phyloP scores from a whole-genome alignment of 2,113 vertebrate genomes.

The Cephalopholis sonnerati region DNA sequence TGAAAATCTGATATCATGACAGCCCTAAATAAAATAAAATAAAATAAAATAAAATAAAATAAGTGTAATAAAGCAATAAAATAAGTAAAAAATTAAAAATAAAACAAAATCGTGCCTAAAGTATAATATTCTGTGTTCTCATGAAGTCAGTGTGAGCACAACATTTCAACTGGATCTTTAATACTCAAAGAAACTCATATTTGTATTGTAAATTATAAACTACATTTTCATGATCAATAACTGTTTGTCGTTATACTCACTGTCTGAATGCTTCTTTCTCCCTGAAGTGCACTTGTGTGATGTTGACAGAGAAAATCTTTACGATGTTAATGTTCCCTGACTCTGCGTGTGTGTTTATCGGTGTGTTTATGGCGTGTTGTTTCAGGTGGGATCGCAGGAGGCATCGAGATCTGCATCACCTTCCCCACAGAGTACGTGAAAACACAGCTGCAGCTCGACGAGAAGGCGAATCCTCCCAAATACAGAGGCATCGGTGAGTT shows the following conservation, averaged over 20 bases:
- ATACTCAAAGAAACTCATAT: neutral
- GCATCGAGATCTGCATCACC: slow-evolving; percentile 98
- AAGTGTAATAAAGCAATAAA: no score
- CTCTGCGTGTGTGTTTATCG: neutral
- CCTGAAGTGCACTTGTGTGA: neutral
- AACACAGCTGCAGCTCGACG: slow-evolving; percentile 95
- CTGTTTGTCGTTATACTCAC: neutral
- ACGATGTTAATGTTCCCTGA: neutral
- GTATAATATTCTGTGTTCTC: no score
- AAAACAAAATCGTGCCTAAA: no score
- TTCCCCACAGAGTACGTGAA: slow-evolving; percentile 98
- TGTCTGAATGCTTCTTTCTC: neutral
- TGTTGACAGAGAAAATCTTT: neutral
- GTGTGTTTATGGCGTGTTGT: neutral
- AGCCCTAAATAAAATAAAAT: no score
- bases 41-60: no score
- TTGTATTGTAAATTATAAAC: neutral
- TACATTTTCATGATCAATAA: neutral
- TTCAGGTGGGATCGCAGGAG: slow-evolving; percentile 91
- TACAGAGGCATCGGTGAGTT: slow-evolving; percentile 91
- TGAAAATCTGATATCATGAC: no score
- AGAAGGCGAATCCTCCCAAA: slow-evolving; percentile 93
- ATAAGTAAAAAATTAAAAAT: no score
- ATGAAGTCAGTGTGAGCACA: neutral
- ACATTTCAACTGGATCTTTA: no score